phyloP scores from a whole-genome alignment of 2,888 invertebrate genomes.

The Plagodis dolabraria region DNA sequence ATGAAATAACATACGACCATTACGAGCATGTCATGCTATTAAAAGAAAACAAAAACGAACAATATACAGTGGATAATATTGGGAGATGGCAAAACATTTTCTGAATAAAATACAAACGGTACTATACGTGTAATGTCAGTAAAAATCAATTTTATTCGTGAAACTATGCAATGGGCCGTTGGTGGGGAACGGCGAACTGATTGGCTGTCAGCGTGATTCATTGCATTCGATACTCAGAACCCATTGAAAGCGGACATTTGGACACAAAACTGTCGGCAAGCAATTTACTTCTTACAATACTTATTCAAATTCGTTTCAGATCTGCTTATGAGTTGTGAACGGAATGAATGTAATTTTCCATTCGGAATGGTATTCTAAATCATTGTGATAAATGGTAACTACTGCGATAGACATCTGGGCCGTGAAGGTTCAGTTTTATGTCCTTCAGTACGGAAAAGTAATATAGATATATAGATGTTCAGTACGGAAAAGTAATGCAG shows the following conservation, averaged over 20 bases:
- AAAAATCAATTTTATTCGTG: slow-evolving; percentile 60
- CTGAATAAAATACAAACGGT: slow-evolving; percentile 36
- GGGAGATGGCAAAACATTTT: slow-evolving; percentile 15
- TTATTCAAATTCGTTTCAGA: slow-evolving; percentile 17
- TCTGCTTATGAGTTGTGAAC: slow-evolving; percentile 22
- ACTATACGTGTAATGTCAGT: slow-evolving; percentile 63
- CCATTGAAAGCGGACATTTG: slow-evolving; percentile 53
- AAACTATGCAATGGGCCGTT: slow-evolving; percentile 75
- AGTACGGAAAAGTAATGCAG: slow-evolving; percentile 9
- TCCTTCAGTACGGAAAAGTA: no score
- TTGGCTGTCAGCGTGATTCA: slow-evolving; percentile 56
- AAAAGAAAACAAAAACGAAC: slow-evolving; percentile 18
- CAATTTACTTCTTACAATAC: slow-evolving; percentile 44
- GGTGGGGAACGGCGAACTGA: slow-evolving; percentile 59
- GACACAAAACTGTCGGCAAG: slow-evolving; percentile 75
- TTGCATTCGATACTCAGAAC: slow-evolving; percentile 52
- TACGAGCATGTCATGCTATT: slow-evolving; percentile 11
- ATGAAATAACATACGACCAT: no score
- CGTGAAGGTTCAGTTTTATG: slow-evolving; percentile 21
- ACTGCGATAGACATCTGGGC: slow-evolving; percentile 24
- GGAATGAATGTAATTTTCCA: slow-evolving; percentile 21
- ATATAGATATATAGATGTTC: slow-evolving; percentile 3
- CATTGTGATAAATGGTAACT: slow-evolving; percentile 25
- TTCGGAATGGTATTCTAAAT: slow-evolving; percentile 24
- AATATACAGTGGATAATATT: slow-evolving; percentile 22